These are phyloP conservation scores for Phaethon lepturus DNA, from an alignment of 2,113 vertebrate species.

Conservation along the genomic window DNA sequence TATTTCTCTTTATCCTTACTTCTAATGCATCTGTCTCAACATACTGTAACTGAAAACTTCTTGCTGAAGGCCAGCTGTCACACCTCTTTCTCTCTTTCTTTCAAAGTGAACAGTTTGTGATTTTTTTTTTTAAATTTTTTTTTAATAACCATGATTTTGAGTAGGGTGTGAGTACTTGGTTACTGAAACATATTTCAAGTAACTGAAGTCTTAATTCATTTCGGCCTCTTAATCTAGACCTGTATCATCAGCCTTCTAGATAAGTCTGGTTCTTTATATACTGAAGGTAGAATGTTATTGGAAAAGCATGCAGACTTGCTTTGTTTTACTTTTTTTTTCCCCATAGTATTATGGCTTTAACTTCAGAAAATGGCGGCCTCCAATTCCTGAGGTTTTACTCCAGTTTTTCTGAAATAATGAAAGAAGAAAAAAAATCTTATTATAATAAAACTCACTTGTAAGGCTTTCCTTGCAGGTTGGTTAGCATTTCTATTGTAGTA, in stretches of 20 bases:
- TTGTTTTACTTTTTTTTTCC: neutral
- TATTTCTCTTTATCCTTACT: neutral
- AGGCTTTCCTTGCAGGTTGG: neutral
- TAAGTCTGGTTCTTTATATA: neutral
- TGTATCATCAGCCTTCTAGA: neutral
- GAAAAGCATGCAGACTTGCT: neutral
- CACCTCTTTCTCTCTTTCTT: neutral
- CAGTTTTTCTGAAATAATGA: slow-evolving; percentile 9
- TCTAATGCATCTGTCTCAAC: neutral
- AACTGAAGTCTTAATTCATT: neutral
- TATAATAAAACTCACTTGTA: neutral
- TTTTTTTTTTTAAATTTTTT: neutral
- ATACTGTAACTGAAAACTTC: neutral
- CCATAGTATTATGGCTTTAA: neutral
- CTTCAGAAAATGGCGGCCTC: neutral
- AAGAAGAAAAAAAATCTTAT: neutral
- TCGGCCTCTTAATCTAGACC: neutral
- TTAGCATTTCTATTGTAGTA: neutral
- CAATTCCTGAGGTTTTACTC: neutral
- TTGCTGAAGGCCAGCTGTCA: neutral
- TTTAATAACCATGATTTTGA: neutral
- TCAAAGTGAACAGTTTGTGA: neutral
- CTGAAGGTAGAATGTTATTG: neutral
- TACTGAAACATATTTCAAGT: neutral
- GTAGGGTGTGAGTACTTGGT: neutral